Conservation (phyloP, 2,888 invertebrate species). For the Furcula furcula region DNA sequence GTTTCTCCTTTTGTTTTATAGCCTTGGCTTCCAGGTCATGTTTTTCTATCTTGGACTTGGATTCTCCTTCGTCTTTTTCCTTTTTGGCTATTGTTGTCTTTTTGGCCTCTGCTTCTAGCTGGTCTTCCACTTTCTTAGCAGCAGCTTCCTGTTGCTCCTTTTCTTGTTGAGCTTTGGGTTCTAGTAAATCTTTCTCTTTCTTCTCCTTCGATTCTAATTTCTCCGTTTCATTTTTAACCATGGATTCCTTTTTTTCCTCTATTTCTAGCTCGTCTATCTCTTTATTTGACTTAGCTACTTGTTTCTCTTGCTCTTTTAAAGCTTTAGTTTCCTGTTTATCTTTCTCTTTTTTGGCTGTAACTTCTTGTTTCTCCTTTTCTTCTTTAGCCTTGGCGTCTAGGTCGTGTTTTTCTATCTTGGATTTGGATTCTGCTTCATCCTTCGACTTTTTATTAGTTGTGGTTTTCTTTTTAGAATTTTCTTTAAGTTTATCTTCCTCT, state of each 20-base stretch:
- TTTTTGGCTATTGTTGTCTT: no score
- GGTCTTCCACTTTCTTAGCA: no score
- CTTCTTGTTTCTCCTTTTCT: not conserved
- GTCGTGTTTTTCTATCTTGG: slow-evolving; percentile 1
- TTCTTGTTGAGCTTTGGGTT: not conserved
- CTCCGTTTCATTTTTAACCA: not conserved
- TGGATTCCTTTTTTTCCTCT: slow-evolving; percentile 3
- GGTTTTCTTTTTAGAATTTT: not conserved
- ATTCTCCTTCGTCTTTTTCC: no score
- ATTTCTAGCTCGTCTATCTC: slow-evolving; percentile 5
- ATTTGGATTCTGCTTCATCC: not conserved
- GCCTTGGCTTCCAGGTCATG: slow-evolving; percentile 6
- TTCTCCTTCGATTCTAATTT: slow-evolving; percentile 2
- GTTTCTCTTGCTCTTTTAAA: not conserved
- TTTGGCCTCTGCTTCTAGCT: no score
- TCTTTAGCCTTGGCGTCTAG: not conserved
- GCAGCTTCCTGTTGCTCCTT: not conserved
- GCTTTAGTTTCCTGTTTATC: not conserved
- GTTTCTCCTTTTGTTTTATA: not conserved
- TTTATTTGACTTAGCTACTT: slow-evolving; percentile 1
- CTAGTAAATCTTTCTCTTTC: not conserved
- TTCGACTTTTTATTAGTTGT: not conserved
- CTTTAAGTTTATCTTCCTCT: not conserved
- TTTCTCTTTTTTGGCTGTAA: slow-evolving; percentile 4
- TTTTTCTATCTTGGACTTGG: no score